Evolutionary conservation across 1,140 invertebrate species (phyloP), one percentile per base, ranked within the genome.

Genomic region (Leptopilina clavipes): DNA sequence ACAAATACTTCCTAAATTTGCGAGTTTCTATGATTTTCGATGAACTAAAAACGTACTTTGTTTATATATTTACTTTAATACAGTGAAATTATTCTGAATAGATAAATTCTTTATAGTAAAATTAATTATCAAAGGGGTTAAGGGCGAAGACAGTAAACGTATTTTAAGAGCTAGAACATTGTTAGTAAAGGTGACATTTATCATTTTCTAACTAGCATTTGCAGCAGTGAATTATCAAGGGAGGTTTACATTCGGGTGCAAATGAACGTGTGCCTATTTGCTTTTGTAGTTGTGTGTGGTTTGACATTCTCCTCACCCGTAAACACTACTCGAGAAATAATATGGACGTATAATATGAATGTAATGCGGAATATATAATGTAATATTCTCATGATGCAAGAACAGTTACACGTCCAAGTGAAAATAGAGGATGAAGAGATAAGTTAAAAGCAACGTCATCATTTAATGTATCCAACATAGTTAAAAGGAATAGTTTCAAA

Each of bases 321-420:
- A 65, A 14, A 65, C 22, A 22, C 18, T 7, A 59, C 54, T 31
- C 59, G 14, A 65, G 22, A 6, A 25, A 31, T 65, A 65, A 76
- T 73, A 59, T 56, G 5, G 25, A 80, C 72, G 31, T 48, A 74
- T 79, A 81, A 81, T 79, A 73, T 54, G 75, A 81, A 75, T 75
- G 72, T 81, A 81, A 82, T 82, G 73, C 74, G 48, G 79, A 82
- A 78, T 79, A 71, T 76, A 83, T 83, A 81, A 83, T 81, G 78
- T 78, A 81, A 81, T 83, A 82, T 83, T 82, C 76, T 70, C 71
- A 45, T 70, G 59, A 45, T 45, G 43, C 74, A 76, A 79, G 56
- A 71, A 70, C 48, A 45, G 71, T 43, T 72, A 59, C 25, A 70
- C 17, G 71, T 73, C 75, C 19, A 45, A 76, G 75, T 78, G 70